phyloP scores from a whole-genome alignment of 2,797 vertebrate species.

The Sebastes kiyomatsui region DNA sequence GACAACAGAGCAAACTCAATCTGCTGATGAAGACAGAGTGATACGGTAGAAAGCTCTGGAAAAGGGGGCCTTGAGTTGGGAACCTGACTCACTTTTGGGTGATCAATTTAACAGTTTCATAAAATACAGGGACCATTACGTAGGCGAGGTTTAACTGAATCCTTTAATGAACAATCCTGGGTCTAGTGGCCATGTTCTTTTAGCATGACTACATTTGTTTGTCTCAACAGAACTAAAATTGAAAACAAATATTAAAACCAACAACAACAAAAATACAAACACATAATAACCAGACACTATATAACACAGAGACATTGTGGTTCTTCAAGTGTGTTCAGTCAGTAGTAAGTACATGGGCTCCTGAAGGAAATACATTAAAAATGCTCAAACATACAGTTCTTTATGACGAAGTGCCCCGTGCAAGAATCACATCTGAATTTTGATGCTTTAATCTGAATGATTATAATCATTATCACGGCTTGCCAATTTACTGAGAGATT shows the following conservation, averaged over 20 bases:
- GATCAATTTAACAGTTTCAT: neutral
- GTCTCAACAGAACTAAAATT: neutral
- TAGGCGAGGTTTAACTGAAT: neutral
- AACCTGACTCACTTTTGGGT: neutral
- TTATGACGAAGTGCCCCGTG: constrained; percentile 15
- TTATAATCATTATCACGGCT: neutral
- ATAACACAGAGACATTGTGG: neutral
- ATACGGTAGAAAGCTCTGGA: neutral
- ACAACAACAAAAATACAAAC: neutral
- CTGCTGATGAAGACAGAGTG: neutral
- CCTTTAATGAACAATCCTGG: neutral
- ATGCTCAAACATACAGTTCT: constrained; percentile 31
- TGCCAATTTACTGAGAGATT: neutral
- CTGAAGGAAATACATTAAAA: constrained; percentile 39
- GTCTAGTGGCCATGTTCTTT: neutral
- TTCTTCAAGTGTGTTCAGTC: constrained; percentile 64
- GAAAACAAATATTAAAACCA: constrained; percentile 10
- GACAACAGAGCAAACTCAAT: neutral
- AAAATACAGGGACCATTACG: neutral
- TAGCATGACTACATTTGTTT: neutral
- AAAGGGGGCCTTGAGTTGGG: neutral
- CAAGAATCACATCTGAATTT: constrained; percentile 3
- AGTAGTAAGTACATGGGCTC: constrained; percentile 35
- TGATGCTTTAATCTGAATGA: neutral
- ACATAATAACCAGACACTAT: neutral